Evolutionary conservation across 2,888 invertebrate genomes (phyloP).

Genomic region (Zootermopsis nevadensis): DNA sequence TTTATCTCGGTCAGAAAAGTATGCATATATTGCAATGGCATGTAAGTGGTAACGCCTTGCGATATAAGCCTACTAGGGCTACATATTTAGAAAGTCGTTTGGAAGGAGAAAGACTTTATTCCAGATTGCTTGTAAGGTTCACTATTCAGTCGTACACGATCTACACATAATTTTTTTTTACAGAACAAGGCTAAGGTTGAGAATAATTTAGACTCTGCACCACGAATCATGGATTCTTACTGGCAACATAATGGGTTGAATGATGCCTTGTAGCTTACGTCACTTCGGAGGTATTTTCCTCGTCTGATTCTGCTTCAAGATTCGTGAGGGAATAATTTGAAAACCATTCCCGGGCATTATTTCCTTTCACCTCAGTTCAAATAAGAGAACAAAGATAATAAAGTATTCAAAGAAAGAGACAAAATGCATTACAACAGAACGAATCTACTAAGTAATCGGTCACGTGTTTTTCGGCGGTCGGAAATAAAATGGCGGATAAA

Average conservation of each 20-base stretch:
- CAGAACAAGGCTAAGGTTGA: not conserved
- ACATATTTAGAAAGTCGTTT: too few species aligned
- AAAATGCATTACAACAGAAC: slow-evolving; percentile 2
- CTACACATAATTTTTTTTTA: slow-evolving; percentile 19
- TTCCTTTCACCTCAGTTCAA: slow-evolving; percentile 37
- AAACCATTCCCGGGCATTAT: slow-evolving; percentile 29
- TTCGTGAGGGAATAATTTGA: slow-evolving; percentile 46
- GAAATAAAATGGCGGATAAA: slow-evolving; percentile 46
- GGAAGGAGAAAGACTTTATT: not conserved
- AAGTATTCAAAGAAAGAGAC: not conserved
- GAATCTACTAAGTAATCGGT: slow-evolving; percentile 44
- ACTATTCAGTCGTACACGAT: slow-evolving; percentile 18
- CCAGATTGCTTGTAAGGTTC: slow-evolving; percentile 2
- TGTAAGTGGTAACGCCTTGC: too few species aligned
- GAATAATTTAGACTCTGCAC: not conserved
- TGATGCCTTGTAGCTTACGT: not conserved
- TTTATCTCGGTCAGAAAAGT: not conserved
- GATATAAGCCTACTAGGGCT: too few species aligned
- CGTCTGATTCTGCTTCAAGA: slow-evolving; percentile 21
- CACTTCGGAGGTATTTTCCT: slow-evolving; percentile 37
- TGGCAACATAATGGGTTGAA: slow-evolving; percentile 29
- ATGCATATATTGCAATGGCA: not conserved
- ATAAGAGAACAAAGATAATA: slow-evolving; percentile 31
- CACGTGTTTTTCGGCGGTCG: slow-evolving; percentile 41
- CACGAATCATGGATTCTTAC: slow-evolving; percentile 20